Evolutionary conservation across 1,140 invertebrate species (phyloP).

Genomic region (Macrobrachium rosenbergii): DNA sequence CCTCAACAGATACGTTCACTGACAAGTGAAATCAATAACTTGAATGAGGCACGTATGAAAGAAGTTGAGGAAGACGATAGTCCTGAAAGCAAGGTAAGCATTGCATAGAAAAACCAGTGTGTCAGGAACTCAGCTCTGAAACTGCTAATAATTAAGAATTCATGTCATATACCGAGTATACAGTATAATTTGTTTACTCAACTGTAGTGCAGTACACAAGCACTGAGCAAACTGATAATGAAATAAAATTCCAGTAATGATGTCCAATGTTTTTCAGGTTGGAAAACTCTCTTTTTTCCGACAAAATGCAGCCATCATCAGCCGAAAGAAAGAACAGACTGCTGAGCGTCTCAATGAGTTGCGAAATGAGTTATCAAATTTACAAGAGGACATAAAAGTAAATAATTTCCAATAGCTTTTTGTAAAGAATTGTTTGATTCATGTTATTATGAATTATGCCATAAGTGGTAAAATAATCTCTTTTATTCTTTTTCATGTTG

Average conservation of each 20-base stretch:
- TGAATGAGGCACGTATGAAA: conserved; percentile 62
- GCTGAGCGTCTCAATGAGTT: conserved; percentile 80
- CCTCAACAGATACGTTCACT: conserved; percentile 46
- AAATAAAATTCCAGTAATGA: neutral
- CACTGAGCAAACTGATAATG: neutral
- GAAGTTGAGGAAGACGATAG: conserved; percentile 64
- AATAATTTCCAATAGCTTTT: neutral
- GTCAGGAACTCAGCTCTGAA: conserved; percentile 67
- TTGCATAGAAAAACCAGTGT: conserved; percentile 67
- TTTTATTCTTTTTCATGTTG: neutral
- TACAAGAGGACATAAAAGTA: conserved; percentile 74
- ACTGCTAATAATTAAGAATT: neutral
- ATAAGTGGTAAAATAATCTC: neutral
- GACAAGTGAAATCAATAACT: conserved; percentile 55
- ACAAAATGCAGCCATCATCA: conserved; percentile 85
- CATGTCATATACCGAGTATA: neutral
- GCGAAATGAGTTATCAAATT: conserved; percentile 75
- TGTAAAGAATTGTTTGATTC: no score
- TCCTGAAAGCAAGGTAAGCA: conserved; percentile 60
- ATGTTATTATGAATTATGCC: neutral
- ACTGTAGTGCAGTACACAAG: neutral
- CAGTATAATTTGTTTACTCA: conserved; percentile 62
- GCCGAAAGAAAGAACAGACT: conserved; percentile 81
- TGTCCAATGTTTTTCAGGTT: conserved; percentile 39
- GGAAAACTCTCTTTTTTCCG: conserved; percentile 80